Evolutionary conservation across 2,888 invertebrate genomes (phyloP).

Genomic region (Hecatera dysodea): DNA sequence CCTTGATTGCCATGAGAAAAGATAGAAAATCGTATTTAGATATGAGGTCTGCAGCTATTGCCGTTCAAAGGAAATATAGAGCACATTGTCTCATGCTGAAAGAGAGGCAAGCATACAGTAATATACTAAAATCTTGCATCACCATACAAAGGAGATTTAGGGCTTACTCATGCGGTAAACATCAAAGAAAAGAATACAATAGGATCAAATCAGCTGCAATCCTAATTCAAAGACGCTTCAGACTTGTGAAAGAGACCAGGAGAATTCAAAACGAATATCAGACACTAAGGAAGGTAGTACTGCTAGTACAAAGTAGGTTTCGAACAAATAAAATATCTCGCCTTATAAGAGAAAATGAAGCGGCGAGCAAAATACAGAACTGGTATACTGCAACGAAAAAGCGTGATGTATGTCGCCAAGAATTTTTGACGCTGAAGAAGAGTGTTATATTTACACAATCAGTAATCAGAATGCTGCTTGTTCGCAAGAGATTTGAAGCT

Average conservation of each 20-base stretch:
- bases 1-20: conserved; percentile 75
- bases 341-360: conserved; percentile 65
- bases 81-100: conserved; percentile 77
- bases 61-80: conserved; percentile 82
- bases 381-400: conserved; percentile 79
- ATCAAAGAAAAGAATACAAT: conserved; percentile 73
- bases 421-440: conserved; percentile 74
- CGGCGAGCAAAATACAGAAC: conserved; percentile 80
- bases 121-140: conserved; percentile 77
- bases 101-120: conserved; percentile 77
- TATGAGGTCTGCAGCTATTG: conserved; percentile 65
- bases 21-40: conserved; percentile 73
- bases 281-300: conserved; percentile 69
- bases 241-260: conserved; percentile 72
- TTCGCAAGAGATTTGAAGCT: conserved; percentile 71
- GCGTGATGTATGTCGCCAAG: conserved; percentile 72
- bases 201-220: conserved; percentile 75
- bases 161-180: conserved; percentile 72
- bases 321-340: conserved; percentile 73
- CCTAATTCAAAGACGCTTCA: conserved; percentile 83
- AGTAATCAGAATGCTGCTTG: conserved; percentile 77
- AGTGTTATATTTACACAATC: conserved; percentile 80
- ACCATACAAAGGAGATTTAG: conserved; percentile 84
- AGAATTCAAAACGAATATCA: conserved; percentile 74
- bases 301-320: conserved; percentile 81